phyloP scores from a whole-genome alignment of 2,797 vertebrate genomes.

The Scarus forsteni region DNA sequence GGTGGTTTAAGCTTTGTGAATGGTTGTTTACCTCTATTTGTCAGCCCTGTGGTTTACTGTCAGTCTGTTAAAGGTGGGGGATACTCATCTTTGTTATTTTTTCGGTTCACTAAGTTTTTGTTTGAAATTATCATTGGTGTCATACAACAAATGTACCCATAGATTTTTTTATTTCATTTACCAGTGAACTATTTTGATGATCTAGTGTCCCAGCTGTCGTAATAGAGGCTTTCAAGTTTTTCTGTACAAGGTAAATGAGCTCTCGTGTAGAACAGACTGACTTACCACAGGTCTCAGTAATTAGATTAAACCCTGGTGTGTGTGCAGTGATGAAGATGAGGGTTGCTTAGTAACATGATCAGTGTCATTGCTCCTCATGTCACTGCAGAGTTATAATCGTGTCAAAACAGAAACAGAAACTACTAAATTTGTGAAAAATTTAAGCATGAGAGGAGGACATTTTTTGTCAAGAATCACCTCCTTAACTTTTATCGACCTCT shows the following conservation, averaged over 20 bases:
- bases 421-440: constrained; percentile 27
- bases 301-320: constrained; percentile 6
- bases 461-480: constrained; percentile 1
- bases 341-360: constrained; percentile 11
- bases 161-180: too few relatives aligned
- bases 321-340: constrained; percentile 4
- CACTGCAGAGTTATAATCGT: constrained; percentile 1
- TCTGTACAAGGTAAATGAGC: constrained; percentile 17
- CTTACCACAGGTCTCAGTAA: constrained; percentile 16
- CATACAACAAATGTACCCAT: too few relatives aligned
- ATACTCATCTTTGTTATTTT: too few relatives aligned
- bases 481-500: constrained; percentile 24
- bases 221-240: not conserved
- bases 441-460: constrained; percentile 38
- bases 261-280: constrained; percentile 11
- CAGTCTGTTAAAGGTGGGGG: too few relatives aligned
- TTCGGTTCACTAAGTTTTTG: not conserved
- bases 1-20: too few relatives aligned
- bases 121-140: too few relatives aligned
- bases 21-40: too few relatives aligned
- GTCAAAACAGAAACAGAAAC: constrained; percentile 25
- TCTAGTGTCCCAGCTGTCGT: not conserved
- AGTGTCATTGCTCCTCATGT: constrained; percentile 14
- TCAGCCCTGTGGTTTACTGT: too few relatives aligned
- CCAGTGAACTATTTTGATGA: too few relatives aligned